Conservation (phyloP, 37 sponge, comb jelly and placozoan species). For the Beroe forskalii region DNA sequence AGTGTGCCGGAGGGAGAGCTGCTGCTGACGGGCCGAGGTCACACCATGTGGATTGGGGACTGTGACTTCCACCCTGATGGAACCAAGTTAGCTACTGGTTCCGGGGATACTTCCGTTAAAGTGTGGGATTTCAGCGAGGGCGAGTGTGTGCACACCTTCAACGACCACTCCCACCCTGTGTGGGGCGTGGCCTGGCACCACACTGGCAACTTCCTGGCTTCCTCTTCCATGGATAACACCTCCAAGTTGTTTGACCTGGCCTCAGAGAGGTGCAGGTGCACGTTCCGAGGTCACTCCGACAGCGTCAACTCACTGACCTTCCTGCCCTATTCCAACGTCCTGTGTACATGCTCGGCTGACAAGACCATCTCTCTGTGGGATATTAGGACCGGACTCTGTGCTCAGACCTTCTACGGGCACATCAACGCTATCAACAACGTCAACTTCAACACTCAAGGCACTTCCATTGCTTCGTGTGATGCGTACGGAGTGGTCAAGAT, state of each 20-base stretch:
- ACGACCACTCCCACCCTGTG: slow-evolving; percentile 88
- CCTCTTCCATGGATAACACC: slow-evolving; percentile 85
- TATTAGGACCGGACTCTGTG: slow-evolving; percentile 86
- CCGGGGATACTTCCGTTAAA: slow-evolving; percentile 90
- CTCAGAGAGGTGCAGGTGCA: slow-evolving; percentile 72
- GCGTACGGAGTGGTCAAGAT: slow-evolving; percentile 67
- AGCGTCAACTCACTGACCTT: slow-evolving; percentile 84
- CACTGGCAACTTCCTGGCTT: slow-evolving; percentile 75
- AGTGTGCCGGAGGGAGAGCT: slow-evolving; percentile 72
- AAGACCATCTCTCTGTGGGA: slow-evolving; percentile 98
- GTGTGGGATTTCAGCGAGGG: slow-evolving; percentile 82
- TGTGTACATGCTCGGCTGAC: slow-evolving; percentile 84
- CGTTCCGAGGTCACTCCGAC: slow-evolving; percentile 89
- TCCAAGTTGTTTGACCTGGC: slow-evolving; percentile 78
- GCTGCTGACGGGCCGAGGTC: slow-evolving; percentile 88
- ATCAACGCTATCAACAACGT: slow-evolving; percentile 81
- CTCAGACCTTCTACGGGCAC: slow-evolving; percentile 88
- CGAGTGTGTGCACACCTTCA: slow-evolving; percentile 71
- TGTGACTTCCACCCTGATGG: slow-evolving; percentile 77
- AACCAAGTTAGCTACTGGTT: slow-evolving; percentile 74
- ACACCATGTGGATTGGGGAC: slow-evolving; percentile 82
- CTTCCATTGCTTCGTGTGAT: slow-evolving; percentile 66
- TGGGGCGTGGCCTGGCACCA: slow-evolving; percentile 89
- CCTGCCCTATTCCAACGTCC: slow-evolving; percentile 77
- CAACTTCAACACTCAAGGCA: slow-evolving; percentile 60